phyloP scores from a whole-genome alignment of 92 coral and sea anemone genomes.

The Zoanthus sansibaricus region DNA sequence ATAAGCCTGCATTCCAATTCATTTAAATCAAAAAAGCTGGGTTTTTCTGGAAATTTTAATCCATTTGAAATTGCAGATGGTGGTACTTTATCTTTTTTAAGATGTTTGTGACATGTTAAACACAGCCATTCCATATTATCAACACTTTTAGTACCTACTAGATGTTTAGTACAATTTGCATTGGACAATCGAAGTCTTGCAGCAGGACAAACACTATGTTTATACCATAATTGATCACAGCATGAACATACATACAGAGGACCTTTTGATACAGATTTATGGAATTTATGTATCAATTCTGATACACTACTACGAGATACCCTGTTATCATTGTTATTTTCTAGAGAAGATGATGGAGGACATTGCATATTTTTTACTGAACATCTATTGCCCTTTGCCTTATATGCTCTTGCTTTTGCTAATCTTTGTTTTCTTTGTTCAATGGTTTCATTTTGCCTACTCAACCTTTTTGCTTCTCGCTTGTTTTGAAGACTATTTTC shows the following conservation, averaged over 20 bases:
- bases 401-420: no score
- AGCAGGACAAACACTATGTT: conserved; percentile 34
- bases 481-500: neutral
- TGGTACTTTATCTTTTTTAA: conserved; percentile 35
- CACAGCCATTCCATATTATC: conserved; percentile 9
- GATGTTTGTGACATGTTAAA: conserved; percentile 1
- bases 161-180: conserved; percentile 27
- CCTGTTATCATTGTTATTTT: neutral
- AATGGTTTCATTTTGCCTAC: no score
- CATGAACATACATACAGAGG: conserved; percentile 28
- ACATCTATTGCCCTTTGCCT: no score
- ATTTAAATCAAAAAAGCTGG: conserved; percentile 42
- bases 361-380: no score
- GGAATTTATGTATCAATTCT: conserved; percentile 9
- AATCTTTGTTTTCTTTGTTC: no score
- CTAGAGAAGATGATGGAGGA: neutral
- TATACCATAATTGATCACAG: conserved; percentile 61
- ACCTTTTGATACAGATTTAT: conserved; percentile 26
- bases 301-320: neutral
- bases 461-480: no score
- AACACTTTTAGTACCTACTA: conserved; percentile 24
- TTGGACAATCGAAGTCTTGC: neutral
- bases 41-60: conserved; percentile 48
- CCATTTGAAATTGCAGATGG: conserved; percentile 46
- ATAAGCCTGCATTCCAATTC: conserved; percentile 45